phyloP scores from a whole-genome alignment of 2,888 invertebrate species.

The Diaperis boleti region DNA sequence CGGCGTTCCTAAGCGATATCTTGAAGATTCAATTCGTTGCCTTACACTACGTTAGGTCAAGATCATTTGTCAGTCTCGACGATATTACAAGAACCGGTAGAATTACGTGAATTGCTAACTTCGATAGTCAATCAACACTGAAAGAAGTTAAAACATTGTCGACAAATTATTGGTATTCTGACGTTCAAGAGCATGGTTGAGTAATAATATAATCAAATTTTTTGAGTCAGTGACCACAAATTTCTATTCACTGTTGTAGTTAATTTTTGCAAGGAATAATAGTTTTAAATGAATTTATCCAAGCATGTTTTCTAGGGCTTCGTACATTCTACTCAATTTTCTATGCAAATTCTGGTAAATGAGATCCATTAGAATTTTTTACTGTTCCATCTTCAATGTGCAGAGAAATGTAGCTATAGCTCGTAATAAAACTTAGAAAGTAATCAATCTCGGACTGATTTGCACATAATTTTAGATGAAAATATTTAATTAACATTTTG shows the following conservation, averaged over 20 bases:
- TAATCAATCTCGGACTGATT: neutral
- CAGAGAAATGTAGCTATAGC: slow-evolving; percentile 21
- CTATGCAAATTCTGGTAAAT: slow-evolving; percentile 10
- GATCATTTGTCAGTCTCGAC: neutral
- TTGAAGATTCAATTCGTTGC: too few relatives aligned
- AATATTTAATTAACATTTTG: too few relatives aligned
- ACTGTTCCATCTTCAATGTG: slow-evolving; percentile 8
- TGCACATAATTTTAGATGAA: neutral
- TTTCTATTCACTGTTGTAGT: neutral
- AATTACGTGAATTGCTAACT: too few relatives aligned
- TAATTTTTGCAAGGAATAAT: neutral
- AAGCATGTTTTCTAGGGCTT: slow-evolving; percentile 13
- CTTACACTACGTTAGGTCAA: slow-evolving; percentile 14
- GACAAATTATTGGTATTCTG: too few relatives aligned
- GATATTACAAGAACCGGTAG: too few relatives aligned
- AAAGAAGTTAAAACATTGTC: too few relatives aligned
- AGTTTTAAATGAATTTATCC: neutral
- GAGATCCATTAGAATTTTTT: slow-evolving; percentile 7
- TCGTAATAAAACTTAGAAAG: slow-evolving; percentile 25
- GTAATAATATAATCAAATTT: neutral
- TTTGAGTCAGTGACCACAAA: neutral
- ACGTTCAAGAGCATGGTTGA: too few relatives aligned
- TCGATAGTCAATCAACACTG: too few relatives aligned
- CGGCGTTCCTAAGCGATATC: too few relatives aligned
- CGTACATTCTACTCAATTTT: slow-evolving; percentile 11